Percentiles rank a stretch among this genome's conserved stretches.
Conservation (phyloP, 2,888 invertebrate genomes). For the Agrotis clavis region DNA sequence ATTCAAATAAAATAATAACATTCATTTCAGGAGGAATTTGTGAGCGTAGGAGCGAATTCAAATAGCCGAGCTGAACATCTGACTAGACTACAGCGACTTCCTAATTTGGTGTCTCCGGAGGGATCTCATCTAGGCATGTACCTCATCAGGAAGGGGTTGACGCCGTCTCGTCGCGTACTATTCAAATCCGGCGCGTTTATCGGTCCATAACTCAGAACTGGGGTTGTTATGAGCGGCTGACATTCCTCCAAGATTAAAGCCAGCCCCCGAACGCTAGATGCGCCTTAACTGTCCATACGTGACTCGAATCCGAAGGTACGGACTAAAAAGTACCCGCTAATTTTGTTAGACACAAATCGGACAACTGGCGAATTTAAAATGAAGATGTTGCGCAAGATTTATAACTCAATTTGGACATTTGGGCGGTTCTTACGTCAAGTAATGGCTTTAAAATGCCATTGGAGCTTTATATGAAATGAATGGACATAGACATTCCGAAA, state of each 20-base stretch:
- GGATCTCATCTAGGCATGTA: conserved; percentile 67
- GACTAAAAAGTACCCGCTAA: conserved; percentile 81
- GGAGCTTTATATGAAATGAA: conserved; percentile 51
- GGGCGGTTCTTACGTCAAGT: conserved; percentile 59
- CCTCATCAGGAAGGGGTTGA: conserved; percentile 72
- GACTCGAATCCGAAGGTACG: conserved; percentile 73
- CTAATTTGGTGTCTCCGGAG: conserved; percentile 66
- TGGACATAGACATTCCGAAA: conserved; percentile 53
- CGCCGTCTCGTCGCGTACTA: conserved; percentile 79
- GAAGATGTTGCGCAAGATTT: conserved; percentile 74
- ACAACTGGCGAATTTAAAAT: conserved; percentile 77
- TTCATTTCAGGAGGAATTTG: conserved; percentile 31
- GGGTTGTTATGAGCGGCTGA: conserved; percentile 80
- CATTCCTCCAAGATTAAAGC: conserved; percentile 87
- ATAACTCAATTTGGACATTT: conserved; percentile 76
- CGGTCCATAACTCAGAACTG: conserved; percentile 84
- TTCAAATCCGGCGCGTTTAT: conserved; percentile 86
- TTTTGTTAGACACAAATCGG: conserved; percentile 74
- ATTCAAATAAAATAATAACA: conserved; percentile 44
- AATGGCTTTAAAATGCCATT: conserved; percentile 64
- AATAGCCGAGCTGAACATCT: conserved; percentile 54
- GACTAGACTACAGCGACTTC: conserved; percentile 60
- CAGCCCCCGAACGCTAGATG: conserved; percentile 71
- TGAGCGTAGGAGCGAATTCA: conserved; percentile 39
- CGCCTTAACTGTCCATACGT: conserved; percentile 79